Evolutionary conservation across 2,888 invertebrate genomes (phyloP).

Genomic region (Octodonta nipae): DNA sequence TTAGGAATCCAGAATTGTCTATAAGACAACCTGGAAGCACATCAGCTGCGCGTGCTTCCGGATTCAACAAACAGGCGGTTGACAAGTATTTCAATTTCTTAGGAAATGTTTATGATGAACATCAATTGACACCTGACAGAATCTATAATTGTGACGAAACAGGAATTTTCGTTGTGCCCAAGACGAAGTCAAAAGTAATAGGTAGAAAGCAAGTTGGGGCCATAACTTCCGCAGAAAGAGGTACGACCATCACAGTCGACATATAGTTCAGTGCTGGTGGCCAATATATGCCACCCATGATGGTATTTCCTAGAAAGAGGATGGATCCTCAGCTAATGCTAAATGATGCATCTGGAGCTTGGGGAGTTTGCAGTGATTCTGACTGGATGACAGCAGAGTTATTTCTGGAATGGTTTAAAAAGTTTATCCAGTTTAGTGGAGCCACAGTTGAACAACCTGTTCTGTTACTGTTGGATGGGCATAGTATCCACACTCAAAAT

Average conservation of each 20-base stretch:
- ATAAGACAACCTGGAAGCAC: neutral
- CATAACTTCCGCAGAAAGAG: conserved; percentile 13
- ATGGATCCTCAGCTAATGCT: conserved; percentile 15
- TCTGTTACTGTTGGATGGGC: conserved; percentile 8
- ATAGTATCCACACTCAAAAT: conserved; percentile 4
- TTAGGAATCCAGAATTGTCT: conserved; percentile 1
- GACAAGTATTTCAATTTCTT: conserved; percentile 3
- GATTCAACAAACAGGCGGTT: conserved; percentile 1
- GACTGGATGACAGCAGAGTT: conserved; percentile 9
- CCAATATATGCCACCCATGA: conserved; percentile 12
- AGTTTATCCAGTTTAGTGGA: conserved; percentile 7
- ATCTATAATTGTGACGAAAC: conserved; percentile 3
- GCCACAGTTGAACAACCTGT: conserved; percentile 6
- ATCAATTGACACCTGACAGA: neutral
- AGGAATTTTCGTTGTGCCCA: conserved; percentile 19
- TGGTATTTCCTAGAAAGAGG: conserved; percentile 6
- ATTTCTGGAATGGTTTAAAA: conserved; percentile 9
- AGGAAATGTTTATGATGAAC: conserved; percentile 1
- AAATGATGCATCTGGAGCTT: conserved; percentile 14
- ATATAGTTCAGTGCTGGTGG: conserved; percentile 18
- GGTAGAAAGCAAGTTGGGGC: conserved; percentile 17
- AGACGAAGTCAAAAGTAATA: conserved; percentile 15
- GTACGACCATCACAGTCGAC: conserved; percentile 16
- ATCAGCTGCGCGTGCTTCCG: conserved; percentile 1
- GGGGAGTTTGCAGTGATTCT: conserved; percentile 4